Evolutionary conservation across 2,113 vertebrate species (phyloP).

Genomic region (Eubucco bourcierii): DNA sequence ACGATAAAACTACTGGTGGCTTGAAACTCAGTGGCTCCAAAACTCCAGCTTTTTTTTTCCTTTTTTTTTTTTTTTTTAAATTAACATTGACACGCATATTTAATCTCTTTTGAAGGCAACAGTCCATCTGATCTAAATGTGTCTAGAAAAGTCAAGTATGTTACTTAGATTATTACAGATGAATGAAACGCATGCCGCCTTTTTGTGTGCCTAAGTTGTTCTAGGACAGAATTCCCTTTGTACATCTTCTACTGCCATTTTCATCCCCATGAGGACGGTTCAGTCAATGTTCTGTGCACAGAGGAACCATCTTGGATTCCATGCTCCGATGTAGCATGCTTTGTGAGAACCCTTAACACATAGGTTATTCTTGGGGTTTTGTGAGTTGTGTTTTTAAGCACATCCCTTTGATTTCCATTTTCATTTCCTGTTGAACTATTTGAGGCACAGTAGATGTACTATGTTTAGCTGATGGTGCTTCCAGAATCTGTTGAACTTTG

Average conservation of each 20-base stretch:
- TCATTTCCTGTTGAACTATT: not conserved
- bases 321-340: not conserved
- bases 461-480: not conserved
- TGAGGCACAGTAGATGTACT: not conserved
- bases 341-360: not conserved
- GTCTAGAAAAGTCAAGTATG: not conserved
- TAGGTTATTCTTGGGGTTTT: not conserved
- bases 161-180: not conserved
- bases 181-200: not conserved
- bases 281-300: not conserved
- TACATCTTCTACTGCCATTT: not conserved
- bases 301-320: not conserved
- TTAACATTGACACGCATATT: not conserved
- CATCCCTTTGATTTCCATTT: not conserved
- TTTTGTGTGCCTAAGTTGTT: not conserved
- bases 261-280: not conserved
- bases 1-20: not conserved
- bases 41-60: not conserved
- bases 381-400: not conserved
- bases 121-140: not conserved
- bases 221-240: not conserved
- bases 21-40: not conserved
- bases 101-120: not conserved
- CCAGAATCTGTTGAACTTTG: not conserved
- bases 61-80: not conserved